A percentile compares a stretch with the other conserved stretches of the same genome.
Evolutionary conservation across 2,888 invertebrate species (phyloP).

Genomic region (Drosophila sordidula): DNA sequence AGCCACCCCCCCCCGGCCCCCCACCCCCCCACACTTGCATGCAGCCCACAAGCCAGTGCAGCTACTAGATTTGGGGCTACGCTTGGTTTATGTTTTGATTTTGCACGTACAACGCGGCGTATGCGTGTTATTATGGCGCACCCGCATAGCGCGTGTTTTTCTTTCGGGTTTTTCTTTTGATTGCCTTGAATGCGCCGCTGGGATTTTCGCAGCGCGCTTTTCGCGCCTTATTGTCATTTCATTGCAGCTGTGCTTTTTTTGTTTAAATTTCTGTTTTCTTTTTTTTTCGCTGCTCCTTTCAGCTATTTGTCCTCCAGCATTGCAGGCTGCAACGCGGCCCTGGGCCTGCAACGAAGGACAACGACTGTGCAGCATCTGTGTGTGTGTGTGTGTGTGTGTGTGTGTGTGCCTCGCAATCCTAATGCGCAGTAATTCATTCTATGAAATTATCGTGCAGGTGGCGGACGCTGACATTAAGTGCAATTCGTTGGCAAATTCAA

Average conservation of each 20-base stretch:
- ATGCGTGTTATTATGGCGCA: slow-evolving; percentile 65
- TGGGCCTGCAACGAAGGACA: slow-evolving; percentile 57
- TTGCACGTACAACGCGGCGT: slow-evolving; percentile 65
- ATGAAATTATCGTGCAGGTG: slow-evolving; percentile 43
- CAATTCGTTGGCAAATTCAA: slow-evolving; percentile 50
- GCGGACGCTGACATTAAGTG: slow-evolving; percentile 35
- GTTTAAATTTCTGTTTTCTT: slow-evolving; percentile 6
- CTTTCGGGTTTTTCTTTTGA: background rate
- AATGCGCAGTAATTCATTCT: slow-evolving; percentile 72
- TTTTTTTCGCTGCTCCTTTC: slow-evolving; percentile 11
- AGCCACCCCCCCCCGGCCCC: no score
- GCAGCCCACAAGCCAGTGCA: slow-evolving; percentile 16
- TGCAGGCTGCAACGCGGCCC: slow-evolving; percentile 63
- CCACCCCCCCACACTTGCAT: background rate
- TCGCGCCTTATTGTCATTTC: slow-evolving; percentile 69
- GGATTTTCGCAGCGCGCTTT: slow-evolving; percentile 43
- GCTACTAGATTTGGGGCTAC: slow-evolving; percentile 49
- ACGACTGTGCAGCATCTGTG: slow-evolving; percentile 29
- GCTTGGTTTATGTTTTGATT: slow-evolving; percentile 72
- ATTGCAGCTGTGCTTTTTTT: slow-evolving; percentile 1
- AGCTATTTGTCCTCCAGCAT: slow-evolving; percentile 63
- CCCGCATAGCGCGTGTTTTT: slow-evolving; percentile 4
- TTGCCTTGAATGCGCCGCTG: slow-evolving; percentile 50
- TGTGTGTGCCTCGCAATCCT: slow-evolving; percentile 34
- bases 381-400: slow-evolving; percentile 10